Evolutionary conservation across 2,888 invertebrate genomes (phyloP), one percentile per base, ranked within the genome.

Genomic region (Papilio demoleus): DNA sequence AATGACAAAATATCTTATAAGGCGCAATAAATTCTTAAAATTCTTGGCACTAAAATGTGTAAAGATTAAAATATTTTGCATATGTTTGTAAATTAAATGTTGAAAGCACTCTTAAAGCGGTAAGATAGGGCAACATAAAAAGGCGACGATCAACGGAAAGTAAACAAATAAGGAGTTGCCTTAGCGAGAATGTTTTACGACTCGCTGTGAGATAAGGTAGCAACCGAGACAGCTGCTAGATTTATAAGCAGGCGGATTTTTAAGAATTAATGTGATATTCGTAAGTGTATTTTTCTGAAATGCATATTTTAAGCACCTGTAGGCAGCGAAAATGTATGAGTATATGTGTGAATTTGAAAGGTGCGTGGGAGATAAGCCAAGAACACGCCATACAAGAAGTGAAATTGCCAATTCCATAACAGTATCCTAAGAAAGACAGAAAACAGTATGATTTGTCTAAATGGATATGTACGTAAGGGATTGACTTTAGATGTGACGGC

Each of bases 141-240:
- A 50, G 24, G 42, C 40, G 0, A 22, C 40, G 60, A 61, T 67
- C 40, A 61, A 6, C 8, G n/a, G 19, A 40, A 27, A 61, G 61
- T 31, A 53, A 67, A 61, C 67, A 67, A 67, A 67, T 61, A 67
- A 67, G 53, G 53, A 53, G 61, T 61, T 67, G 67, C 53, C 67
- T 67, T 59, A 12, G 50, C 27, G 47, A 66, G 60, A 61, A 61
- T 67, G 67, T 67, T 67, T 67, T 61, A 67, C 67, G 60, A 12
- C 53, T 38, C 12, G 60, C 27, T 53, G 17, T 42, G 40, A 61
- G 67, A 67, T 67, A 67, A 53, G 53, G 59, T 45, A 47, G 40
- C 38, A 40, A 50, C 19, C 60, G 31, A 31, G 61, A 61, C 61
- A 61, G 61, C 19, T 38, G 40, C 40, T 61, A 40, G 67, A 61